These are phyloP conservation scores for Octopus bimaculoides DNA, from an alignment of 1,140 invertebrate species.

Conservation along the genomic window DNA sequence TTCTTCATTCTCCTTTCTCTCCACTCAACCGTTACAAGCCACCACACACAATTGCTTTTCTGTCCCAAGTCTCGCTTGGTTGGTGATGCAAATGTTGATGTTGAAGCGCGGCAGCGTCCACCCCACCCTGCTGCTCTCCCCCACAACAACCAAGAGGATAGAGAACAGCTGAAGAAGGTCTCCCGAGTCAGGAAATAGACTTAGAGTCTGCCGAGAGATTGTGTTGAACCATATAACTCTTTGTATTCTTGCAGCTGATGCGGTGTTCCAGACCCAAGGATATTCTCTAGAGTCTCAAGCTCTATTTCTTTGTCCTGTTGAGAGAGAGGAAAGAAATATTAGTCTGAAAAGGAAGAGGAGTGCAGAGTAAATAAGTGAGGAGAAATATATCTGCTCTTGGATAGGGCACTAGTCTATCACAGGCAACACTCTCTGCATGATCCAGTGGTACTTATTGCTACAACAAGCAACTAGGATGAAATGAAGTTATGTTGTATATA, in stretches of 20 bases:
- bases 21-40: no score
- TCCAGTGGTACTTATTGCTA: neutral
- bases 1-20: no score
- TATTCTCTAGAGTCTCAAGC: conserved; percentile 33
- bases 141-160: no score
- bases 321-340: conserved; percentile 14
- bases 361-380: neutral
- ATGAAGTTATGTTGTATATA: neutral
- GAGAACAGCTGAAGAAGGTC: no score
- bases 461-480: neutral
- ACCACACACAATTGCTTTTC: no score
- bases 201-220: neutral
- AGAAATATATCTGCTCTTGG: neutral
- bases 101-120: no score
- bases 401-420: neutral
- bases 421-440: neutral
- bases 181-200: no score
- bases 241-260: neutral
- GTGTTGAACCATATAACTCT: conserved; percentile 1
- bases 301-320: conserved; percentile 48
- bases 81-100: no score
- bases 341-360: neutral
- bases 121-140: no score
- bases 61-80: no score
- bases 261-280: conserved; percentile 21